A percentile compares a stretch with the other conserved stretches of the same genome.
Conservation (phyloP, 2,113 vertebrate genomes). For the Lota lota region DNA sequence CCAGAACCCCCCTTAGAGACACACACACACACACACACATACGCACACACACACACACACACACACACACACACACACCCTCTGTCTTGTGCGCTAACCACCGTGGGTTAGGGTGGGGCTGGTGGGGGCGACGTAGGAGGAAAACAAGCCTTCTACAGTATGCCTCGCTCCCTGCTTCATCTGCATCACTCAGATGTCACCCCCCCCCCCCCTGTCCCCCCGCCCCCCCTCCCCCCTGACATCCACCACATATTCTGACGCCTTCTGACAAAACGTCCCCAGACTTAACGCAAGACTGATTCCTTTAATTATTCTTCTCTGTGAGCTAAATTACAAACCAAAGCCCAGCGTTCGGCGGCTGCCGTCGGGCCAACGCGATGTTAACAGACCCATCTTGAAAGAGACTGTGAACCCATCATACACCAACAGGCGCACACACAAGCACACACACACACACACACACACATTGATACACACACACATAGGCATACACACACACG, state of each 20-base stretch:
- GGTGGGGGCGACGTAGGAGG: conserved; percentile 34
- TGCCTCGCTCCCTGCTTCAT: conserved; percentile 45
- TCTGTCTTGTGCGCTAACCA: conserved; percentile 59
- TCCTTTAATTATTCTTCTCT: conserved; percentile 28
- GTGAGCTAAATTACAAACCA: conserved; percentile 21
- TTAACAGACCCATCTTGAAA: too few relatives aligned
- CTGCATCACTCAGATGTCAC: conserved; percentile 34
- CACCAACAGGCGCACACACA: too few relatives aligned
- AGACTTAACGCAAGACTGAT: background rate
- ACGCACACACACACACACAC: conserved; percentile 13
- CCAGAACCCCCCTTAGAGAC: conserved; percentile 29
- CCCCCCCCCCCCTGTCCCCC: too few relatives aligned
- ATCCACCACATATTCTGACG: conserved; percentile 44
- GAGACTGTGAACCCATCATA: conserved; percentile 3
- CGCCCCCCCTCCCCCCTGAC: conserved; percentile 11
- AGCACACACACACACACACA: too few relatives aligned
- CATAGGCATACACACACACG: too few relatives aligned
- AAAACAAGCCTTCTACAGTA: conserved; percentile 55
- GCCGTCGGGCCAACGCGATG: too few relatives aligned
- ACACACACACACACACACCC: conserved; percentile 37
- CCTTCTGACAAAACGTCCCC: conserved; percentile 32
- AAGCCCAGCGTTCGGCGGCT: background rate
- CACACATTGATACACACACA: too few relatives aligned
- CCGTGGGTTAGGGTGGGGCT: conserved; percentile 62
- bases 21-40: conserved; percentile 15